Evolutionary conservation across 2,888 invertebrate genomes (phyloP).

Genomic region (Tupiocoris notatus): DNA sequence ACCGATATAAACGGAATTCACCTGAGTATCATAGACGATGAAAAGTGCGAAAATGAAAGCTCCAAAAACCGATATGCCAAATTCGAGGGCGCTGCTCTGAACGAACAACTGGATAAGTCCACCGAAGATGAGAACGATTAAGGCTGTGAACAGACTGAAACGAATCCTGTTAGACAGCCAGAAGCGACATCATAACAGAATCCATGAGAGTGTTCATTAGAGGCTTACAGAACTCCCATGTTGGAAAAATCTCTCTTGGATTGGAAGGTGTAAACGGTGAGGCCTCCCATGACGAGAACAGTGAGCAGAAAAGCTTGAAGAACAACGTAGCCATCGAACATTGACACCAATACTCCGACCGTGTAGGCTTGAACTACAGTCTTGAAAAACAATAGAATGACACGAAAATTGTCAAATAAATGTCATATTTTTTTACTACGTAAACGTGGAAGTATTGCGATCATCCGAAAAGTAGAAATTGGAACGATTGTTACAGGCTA

Average conservation of each 20-base stretch:
- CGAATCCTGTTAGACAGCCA: too few species aligned
- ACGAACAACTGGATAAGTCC: slow-evolving; percentile 73
- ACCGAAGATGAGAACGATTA: slow-evolving; percentile 68
- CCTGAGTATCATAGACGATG: slow-evolving; percentile 79
- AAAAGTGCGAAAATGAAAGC: slow-evolving; percentile 76
- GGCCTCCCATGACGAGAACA: slow-evolving; percentile 67
- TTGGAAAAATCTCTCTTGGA: slow-evolving; percentile 80
- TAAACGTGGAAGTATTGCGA: too few species aligned
- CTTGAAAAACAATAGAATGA: too few species aligned
- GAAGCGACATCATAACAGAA: too few species aligned
- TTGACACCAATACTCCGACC: slow-evolving; percentile 74
- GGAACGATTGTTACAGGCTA: too few species aligned
- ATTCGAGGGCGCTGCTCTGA: slow-evolving; percentile 68
- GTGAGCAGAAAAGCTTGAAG: slow-evolving; percentile 77
- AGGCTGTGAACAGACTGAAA: slow-evolving; percentile 64
- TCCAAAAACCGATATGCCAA: slow-evolving; percentile 70
- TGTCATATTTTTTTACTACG: too few species aligned
- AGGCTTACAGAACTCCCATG: slow-evolving; percentile 69
- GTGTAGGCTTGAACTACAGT: slow-evolving; percentile 76
- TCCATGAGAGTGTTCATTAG: too few species aligned
- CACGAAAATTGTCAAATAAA: slow-evolving; percentile 53
- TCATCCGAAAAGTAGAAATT: too few species aligned
- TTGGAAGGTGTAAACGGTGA: slow-evolving; percentile 82
- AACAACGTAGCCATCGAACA: slow-evolving; percentile 72
- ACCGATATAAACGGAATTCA: too few species aligned